Conservation (phyloP, 2,888 invertebrate species). For the Cantharis rufa region DNA sequence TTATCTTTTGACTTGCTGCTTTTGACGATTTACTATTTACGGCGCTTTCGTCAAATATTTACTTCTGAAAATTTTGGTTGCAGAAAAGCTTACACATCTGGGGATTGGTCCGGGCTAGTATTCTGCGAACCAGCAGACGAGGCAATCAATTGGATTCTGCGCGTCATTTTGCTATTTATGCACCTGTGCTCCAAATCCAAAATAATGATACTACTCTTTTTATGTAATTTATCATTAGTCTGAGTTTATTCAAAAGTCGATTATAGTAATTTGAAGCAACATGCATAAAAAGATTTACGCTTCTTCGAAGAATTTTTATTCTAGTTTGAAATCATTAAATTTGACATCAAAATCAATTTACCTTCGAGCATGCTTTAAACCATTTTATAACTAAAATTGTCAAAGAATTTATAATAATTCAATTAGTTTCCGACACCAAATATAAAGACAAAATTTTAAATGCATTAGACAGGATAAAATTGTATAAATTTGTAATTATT, state of each 20-base stretch:
- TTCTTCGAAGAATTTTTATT: background rate
- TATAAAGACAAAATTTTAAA: background rate
- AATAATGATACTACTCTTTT: background rate
- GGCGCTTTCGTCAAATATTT: conserved; percentile 23
- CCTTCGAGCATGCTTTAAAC: background rate
- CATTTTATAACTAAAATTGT: background rate
- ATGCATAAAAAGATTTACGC: background rate
- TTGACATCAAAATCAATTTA: conserved; percentile 10
- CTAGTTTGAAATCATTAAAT: conserved; percentile 1
- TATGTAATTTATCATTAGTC: background rate
- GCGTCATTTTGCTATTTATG: conserved; percentile 19
- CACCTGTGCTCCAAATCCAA: conserved; percentile 19
- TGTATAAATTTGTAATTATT: background rate
- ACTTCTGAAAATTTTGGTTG: conserved; percentile 18
- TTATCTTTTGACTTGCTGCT: conserved; percentile 12
- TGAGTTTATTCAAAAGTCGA: background rate
- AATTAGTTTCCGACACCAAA: background rate
- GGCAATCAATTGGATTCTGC: conserved; percentile 42
- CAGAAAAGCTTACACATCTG: conserved; percentile 21
- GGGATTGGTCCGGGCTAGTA: conserved; percentile 23
- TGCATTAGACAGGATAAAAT: background rate
- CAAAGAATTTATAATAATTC: background rate
- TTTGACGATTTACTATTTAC: background rate
- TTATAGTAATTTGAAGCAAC: background rate
- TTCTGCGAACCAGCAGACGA: conserved; percentile 9